phyloP scores from a whole-genome alignment of 2,797 vertebrate genomes.

The Nothura maculosa region DNA sequence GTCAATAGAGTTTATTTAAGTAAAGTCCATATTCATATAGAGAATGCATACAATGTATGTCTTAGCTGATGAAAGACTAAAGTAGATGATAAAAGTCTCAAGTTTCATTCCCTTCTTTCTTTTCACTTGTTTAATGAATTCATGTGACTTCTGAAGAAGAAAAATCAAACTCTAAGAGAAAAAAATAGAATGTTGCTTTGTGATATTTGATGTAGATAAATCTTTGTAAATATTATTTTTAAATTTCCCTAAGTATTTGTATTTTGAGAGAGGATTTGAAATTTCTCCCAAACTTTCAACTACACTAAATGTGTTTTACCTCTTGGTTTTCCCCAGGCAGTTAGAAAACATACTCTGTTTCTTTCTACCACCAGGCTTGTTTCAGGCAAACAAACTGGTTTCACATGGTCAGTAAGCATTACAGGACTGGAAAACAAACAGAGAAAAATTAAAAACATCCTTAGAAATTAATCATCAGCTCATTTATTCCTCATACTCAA shows the following conservation, averaged over 20 bases:
- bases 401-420: slow-evolving; percentile 84
- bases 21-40: background rate
- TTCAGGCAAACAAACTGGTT: slow-evolving; percentile 88
- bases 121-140: background rate
- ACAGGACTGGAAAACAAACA: slow-evolving; percentile 84
- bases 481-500: background rate
- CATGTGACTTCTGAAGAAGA: background rate
- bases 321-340: slow-evolving; percentile 92
- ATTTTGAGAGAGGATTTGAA: background rate
- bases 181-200: background rate
- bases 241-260: background rate
- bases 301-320: slow-evolving; percentile 68
- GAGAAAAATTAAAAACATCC: background rate
- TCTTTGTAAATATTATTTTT: background rate
- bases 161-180: background rate
- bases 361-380: slow-evolving; percentile 83
- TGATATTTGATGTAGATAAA: background rate
- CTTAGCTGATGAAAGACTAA: background rate
- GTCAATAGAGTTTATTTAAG: background rate
- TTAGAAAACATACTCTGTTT: slow-evolving; percentile 88
- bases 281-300: background rate
- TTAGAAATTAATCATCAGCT: background rate
- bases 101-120: background rate
- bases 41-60: background rate
- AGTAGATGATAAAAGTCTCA: background rate